Base-by-base conservation (phyloP, 2,113 vertebrate species). In the Pedionomus torquatus region DNA sequence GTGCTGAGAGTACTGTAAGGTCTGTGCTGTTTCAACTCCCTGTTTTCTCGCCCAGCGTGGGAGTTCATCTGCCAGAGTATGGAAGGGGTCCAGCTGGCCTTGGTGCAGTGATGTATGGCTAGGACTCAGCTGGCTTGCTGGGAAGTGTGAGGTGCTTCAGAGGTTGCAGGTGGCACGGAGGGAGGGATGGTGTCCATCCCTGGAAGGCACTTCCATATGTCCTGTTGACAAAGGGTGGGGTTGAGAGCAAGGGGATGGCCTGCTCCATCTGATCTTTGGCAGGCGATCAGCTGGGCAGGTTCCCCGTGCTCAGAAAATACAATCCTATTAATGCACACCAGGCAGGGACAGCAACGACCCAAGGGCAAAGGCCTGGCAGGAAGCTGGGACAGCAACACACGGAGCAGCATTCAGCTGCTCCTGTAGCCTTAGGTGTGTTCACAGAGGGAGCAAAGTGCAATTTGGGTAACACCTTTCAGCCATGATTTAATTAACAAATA, bases 1-100 rank as follows among this genome's bases (percentile, higher is more conserved):
- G 26, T 3, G 25, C 64, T 30, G 75, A 75, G 26, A 33, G 21
- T 0, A 0, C 17, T 31, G 51, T 31, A 54, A 89, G 30, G 30
- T 76, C 76, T 76, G 51, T n/a, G 80, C 46, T 54, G 3, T 48
- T 71, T 71, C 1, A 2, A 33, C 46, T 75, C 66, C 26, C 51
- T 1, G 3, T 31, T 74, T 33, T 52, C 46, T 30, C 46, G 41
- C 58, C 41, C n/a, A 1, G 2, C 4, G n/a, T 46, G 63, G 55
- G 10, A 9, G 49, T 30, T 41, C 39, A n/a, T 60, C 55, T 83
- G 77, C 60, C 1, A 3, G 66, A 37, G 48, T 2, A 6, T 52
- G 90, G 77, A 33, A 74, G n/a, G 65, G 65, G 77, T 86, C 54
- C 80, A 61, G 46, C 55, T 81, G 89, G 57, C 68, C 23, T 26